Conservation (phyloP, 2,888 invertebrate genomes). For the Thecocarcelia acutangulata region DNA sequence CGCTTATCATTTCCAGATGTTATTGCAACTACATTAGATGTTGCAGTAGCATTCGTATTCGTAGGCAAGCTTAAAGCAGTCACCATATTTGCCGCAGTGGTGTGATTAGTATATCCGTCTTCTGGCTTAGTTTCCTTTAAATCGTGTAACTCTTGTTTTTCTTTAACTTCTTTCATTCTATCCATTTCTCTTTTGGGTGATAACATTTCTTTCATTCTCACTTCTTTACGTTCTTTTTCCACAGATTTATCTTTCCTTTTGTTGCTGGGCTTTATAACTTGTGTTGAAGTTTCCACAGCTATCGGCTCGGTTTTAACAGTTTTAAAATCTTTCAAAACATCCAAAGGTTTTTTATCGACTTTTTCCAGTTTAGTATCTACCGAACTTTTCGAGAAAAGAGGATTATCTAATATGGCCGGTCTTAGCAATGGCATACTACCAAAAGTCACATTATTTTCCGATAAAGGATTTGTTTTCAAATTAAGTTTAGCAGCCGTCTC, state of each 20-base stretch:
- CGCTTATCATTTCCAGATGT: conserved; percentile 84
- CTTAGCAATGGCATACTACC: conserved; percentile 78
- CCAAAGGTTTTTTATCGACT: conserved; percentile 54
- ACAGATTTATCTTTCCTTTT: conserved; percentile 72
- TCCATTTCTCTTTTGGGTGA: conserved; percentile 64
- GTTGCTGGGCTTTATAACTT: conserved; percentile 1
- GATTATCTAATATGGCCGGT: conserved; percentile 79
- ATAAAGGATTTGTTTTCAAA: conserved; percentile 76
- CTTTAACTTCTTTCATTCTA: conserved; percentile 70
- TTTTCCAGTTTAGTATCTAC: conserved; percentile 67
- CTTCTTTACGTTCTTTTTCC: conserved; percentile 71
- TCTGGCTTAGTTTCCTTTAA: conserved; percentile 29
- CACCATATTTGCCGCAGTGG: neutral
- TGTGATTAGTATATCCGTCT: neutral
- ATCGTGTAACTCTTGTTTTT: conserved; percentile 43
- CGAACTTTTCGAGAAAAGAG: conserved; percentile 75
- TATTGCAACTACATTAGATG: neutral
- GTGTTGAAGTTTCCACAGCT: conserved; percentile 23
- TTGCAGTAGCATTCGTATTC: conserved; percentile 13
- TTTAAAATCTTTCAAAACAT: conserved; percentile 54
- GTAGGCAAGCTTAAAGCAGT: conserved; percentile 14
- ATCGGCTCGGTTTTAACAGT: conserved; percentile 65
- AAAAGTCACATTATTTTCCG: conserved; percentile 79
- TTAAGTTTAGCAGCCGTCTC: conserved; percentile 69
- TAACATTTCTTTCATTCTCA: conserved; percentile 62